Evolutionary conservation across 1,140 invertebrate species (phyloP), one percentile per base, ranked within the genome.

Genomic region (Leptopilina boulardi): DNA sequence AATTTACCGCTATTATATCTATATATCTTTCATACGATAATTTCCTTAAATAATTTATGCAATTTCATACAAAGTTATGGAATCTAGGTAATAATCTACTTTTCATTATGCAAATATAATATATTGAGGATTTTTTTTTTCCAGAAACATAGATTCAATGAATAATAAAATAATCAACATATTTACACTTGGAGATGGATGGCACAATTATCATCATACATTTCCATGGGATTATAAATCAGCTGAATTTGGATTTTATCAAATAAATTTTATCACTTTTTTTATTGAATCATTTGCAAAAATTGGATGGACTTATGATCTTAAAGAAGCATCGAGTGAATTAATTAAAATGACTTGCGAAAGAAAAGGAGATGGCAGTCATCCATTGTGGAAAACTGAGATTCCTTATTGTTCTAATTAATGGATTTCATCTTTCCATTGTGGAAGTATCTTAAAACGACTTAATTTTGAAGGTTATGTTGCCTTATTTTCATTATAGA

Each of bases 141-240:
- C 0, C 21, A 59, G 54, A 13, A 18, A 59, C 8, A 59, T 59
- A 23, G 1, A 23, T 19, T 0, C 54, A 23, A 6, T 26, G 19
- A 23, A 59, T 10, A 59, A 23, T 4, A 59, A 23, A 13, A 23
- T 59, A 23, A 13, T 23, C 1, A 59, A 59, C 23, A 11, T 59
- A 19, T 11, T 59, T 2, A 21, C 54, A 23, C 21, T 59, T 2
- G 54, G 54, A 0, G 92, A 92, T 87, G 93, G 93, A 34, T 97
- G 95, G 93, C 96, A 97, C 88, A 97, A 97, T 90, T 98, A 97
- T 89, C 97, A 98, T 84, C 97, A 98, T 89, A 94, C 93, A 0
- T 98, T 98, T 87, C 97, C 97, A 0, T 93, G 94, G 87, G 94
- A 97, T 83, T 95, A 98, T 88, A 93, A 94, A 81, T 93, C 96